Evolutionary conservation across 2,797 vertebrate genomes (phyloP), one percentile per base, ranked within the genome.

Genomic region (Lepilemur septentrionalis): DNA sequence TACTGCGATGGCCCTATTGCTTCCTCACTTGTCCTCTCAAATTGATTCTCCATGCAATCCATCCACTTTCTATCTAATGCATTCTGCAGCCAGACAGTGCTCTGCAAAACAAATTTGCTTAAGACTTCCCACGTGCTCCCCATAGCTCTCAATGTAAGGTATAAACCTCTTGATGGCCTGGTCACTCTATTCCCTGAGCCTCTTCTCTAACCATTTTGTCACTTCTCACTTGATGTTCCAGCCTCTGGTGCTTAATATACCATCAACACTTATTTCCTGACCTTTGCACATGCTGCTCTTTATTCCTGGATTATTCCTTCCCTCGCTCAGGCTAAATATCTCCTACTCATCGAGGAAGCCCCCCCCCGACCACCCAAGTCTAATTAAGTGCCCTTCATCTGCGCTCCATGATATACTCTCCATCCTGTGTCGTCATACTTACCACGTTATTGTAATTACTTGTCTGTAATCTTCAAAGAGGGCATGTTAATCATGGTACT

Each of bases 1-100:
- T 50, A 28, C 9, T 4, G 22, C 82, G 20, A 35, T 0, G 1
- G 17, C 6, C 48, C 46, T 3, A 1, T 6, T 14, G 6, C 32
- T 79, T 61, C 35, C 6, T 25, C 52, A 32, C 8, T 23, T 18
- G 22, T 14, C 17, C 15, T 32, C 23, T 25, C 38, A 22, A 23
- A 76, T 35, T 41, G 46, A n/a, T 35, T 46, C 10, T 70, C 41
- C 35, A 14, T 85, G 48, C 57, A 48, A 22, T 43, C 65, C 7
- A 22, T 43, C 65, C 7, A 1, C 61, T 61, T 55, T 48, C 30
- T 30, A 57, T 23, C 9, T 13, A n/a, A 52, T 48, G 38, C 35
- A 57, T 17, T 78, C 78, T 2, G 14, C 2, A 67, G 61, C 35
- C 57, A 32, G 22, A 23, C 17, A 5, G 4, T 43, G 55, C 65